These are phyloP conservation scores for Valencia hispanica DNA, from an alignment of 2,797 vertebrate genomes.

Conservation along the genomic window DNA sequence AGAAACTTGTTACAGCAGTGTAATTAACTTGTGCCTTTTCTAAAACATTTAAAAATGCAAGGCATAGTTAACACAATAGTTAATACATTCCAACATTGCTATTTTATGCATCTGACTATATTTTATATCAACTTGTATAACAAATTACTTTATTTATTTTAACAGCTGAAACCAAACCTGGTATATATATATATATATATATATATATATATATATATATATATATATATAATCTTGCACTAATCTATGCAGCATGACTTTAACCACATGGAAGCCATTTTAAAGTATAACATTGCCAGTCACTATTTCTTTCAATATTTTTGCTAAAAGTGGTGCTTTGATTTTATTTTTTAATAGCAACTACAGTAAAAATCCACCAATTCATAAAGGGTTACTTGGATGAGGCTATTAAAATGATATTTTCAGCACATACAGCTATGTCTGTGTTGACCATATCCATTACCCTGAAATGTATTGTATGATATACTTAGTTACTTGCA, in stretches of 20 bases:
- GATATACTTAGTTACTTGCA: conserved; percentile 7
- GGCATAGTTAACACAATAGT: too few relatives aligned
- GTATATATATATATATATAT: too few relatives aligned
- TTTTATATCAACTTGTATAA: too few relatives aligned
- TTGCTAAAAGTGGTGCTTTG: background rate
- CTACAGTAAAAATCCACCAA: background rate
- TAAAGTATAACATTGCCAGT: background rate
- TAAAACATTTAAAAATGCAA: too few relatives aligned
- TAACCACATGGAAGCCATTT: background rate
- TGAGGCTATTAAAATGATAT: background rate
- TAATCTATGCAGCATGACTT: too few relatives aligned
- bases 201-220: too few relatives aligned
- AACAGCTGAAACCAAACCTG: too few relatives aligned
- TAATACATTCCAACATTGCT: too few relatives aligned
- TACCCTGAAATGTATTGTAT: background rate
- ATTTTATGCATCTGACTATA: too few relatives aligned
- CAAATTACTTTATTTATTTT: too few relatives aligned
- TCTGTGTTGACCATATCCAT: background rate
- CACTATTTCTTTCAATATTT: background rate
- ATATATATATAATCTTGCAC: too few relatives aligned
- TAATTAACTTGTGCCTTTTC: background rate
- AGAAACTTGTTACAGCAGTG: conserved; percentile 25
- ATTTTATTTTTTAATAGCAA: background rate
- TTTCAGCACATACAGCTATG: background rate
- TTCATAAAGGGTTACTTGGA: background rate